Evolutionary conservation across 2,113 vertebrate species (phyloP).

Genomic region (Apodemus sylvaticus): DNA sequence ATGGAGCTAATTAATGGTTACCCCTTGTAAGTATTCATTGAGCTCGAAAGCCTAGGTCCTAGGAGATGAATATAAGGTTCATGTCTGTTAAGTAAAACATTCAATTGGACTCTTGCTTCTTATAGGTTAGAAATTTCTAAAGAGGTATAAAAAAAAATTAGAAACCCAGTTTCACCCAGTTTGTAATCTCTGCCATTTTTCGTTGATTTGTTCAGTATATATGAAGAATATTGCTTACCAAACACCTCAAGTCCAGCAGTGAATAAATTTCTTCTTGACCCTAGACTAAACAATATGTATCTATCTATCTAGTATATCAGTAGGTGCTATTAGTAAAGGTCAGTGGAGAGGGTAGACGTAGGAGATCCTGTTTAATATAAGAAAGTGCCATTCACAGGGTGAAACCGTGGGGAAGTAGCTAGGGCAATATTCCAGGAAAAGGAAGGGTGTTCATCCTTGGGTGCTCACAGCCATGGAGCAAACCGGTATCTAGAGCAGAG

Average conservation of each 20-base stretch:
- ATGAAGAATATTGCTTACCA: neutral
- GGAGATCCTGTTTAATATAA: neutral
- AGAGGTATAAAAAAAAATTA: neutral
- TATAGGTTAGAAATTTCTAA: slow-evolving; percentile 21
- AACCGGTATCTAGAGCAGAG: neutral
- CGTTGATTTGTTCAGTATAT: neutral
- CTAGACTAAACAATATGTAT: neutral
- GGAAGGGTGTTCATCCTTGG: neutral
- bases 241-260: neutral
- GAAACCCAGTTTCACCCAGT: slow-evolving; percentile 46
- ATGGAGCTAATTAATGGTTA: slow-evolving; percentile 98
- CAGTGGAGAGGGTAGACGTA: neutral
- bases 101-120: neutral
- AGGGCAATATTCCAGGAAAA: neutral
- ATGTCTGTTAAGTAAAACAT: neutral
- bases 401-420: neutral
- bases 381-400: neutral
- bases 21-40: slow-evolving; percentile 92
- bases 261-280: neutral
- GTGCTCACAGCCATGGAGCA: neutral
- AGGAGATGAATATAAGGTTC: neutral
- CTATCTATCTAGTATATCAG: neutral
- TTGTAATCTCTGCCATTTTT: slow-evolving; percentile 26
- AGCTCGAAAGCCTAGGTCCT: neutral
- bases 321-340: slow-evolving; percentile 7